Base-by-base conservation (phyloP, 2,888 invertebrate genomes). In the Lasioglossum malachurum region DNA sequence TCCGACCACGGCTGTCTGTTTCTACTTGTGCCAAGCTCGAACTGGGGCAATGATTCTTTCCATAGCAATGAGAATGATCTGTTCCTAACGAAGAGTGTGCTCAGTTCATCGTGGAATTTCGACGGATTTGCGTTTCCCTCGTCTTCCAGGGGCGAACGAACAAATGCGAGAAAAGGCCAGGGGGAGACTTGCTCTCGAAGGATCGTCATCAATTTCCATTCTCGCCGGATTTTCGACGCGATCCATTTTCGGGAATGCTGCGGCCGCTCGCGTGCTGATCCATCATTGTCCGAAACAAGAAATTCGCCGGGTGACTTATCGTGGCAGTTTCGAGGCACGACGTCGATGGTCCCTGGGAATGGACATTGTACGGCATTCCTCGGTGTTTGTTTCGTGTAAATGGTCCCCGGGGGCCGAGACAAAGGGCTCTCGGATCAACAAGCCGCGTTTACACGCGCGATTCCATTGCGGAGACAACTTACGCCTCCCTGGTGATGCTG, bases 321-420 rank as follows among this genome's bases (percentile, higher is more conserved):
- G 78, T 71, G 41, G 46, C 57, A 60, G 83, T 88, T 88, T 88
- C 74, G n/a, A 79, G 76, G 77, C 80, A 74, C 74, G 78, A 69
- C 74, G 53, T 75, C 83, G 80, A 78, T 60, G 78, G 71, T 73
- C 60, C 27, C 67, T 23, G 71, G 84, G 82, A 88, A 83, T 88
- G 81, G 77, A 83, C 85, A 86, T 83, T 75, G 82, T 75, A 75
- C 74, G 78, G 71, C 35, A 78, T 78, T 64, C 60, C 80, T 67
- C 72, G 64, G 23, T 64, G 81, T 81, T 75, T 81, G 81, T 86
- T 82, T 86, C 86, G 76, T 75, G 80, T 67, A 87, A 89, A 88
- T 83, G 53, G 75, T 75, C 79, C 73, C 57, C 78, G 49, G 74
- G 23, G 71, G 41, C 78, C 38, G 71, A 80, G 82, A 88, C 82